A percentile compares a stretch with the other conserved stretches of the same genome.
phyloP scores from a whole-genome alignment of 2,888 invertebrate genomes.

The Eretmocerus hayati region DNA sequence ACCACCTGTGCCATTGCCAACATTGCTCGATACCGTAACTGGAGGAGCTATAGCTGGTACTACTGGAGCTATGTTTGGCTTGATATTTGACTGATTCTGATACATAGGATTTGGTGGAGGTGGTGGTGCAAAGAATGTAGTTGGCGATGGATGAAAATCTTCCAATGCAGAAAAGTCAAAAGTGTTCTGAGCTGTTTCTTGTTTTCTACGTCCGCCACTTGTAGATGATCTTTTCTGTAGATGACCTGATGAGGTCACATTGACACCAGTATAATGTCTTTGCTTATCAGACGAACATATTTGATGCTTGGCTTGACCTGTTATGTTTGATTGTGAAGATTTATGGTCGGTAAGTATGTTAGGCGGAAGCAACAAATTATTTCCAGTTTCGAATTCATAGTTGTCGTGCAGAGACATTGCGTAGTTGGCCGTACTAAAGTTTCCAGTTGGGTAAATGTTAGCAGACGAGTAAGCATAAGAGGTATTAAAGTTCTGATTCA shows the following conservation, averaged over 20 bases:
- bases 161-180: constrained; percentile 33
- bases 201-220: constrained; percentile 26
- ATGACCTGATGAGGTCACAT: too few species aligned
- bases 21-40: constrained; percentile 20
- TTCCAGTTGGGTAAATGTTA: constrained; percentile 42
- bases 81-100: constrained; percentile 40
- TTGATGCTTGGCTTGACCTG: neutral
- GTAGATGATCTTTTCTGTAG: neutral
- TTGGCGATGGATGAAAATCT: constrained; percentile 42
- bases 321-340: neutral
- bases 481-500: constrained; percentile 44
- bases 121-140: constrained; percentile 29
- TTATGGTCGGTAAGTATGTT: constrained; percentile 33
- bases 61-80: constrained; percentile 33
- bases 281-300: neutral
- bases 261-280: too few species aligned
- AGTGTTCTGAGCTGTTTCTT: constrained; percentile 40
- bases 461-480: constrained; percentile 41
- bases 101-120: constrained; percentile 38
- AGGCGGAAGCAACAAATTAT: constrained; percentile 38
- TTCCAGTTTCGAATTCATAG: constrained; percentile 39
- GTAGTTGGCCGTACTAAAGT: constrained; percentile 41
- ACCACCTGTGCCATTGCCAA: neutral
- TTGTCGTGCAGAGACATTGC: constrained; percentile 45
- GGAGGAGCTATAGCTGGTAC: constrained; percentile 13